These are phyloP conservation scores for Marisa cornuarietis DNA, from an alignment of 1,140 invertebrate species.

Conservation along the genomic window DNA sequence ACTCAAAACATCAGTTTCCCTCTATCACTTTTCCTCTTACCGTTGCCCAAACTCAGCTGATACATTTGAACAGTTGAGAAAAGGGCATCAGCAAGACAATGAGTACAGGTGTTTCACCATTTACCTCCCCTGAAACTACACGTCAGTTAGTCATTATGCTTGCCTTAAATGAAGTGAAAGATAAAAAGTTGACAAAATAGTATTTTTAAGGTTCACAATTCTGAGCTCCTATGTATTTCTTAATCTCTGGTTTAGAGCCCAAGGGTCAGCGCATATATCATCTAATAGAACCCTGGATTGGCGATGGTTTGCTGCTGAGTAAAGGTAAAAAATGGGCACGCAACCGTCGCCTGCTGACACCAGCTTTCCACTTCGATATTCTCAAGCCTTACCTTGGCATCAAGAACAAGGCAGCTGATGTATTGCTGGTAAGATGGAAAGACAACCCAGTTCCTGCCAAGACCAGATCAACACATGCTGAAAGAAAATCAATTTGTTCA, in stretches of 20 bases:
- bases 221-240: background rate
- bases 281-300: conserved; percentile 33
- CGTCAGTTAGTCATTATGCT: too few species aligned
- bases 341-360: conserved; percentile 87
- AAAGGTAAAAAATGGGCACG: conserved; percentile 80
- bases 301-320: conserved; percentile 61
- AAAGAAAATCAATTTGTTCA: too few species aligned
- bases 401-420: conserved; percentile 70
- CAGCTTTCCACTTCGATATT: conserved; percentile 88
- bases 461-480: background rate
- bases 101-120: too few species aligned
- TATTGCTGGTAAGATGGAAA: conserved; percentile 27
- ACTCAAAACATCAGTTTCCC: too few species aligned
- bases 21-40: too few species aligned
- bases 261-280: conserved; percentile 25
- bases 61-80: too few species aligned
- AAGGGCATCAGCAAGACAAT: too few species aligned
- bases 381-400: conserved; percentile 83
- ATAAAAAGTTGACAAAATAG: background rate
- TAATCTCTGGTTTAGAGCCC: conserved; percentile 22
- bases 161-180: too few species aligned
- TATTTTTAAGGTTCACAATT: background rate
- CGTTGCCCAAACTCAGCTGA: too few species aligned
- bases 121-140: too few species aligned
- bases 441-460: background rate